Percentiles rank a stretch among this genome's conserved stretches.
These are phyloP conservation scores for Iselma pallidipennis DNA, from an alignment of 2,888 invertebrate genomes.

Conservation along the genomic window DNA sequence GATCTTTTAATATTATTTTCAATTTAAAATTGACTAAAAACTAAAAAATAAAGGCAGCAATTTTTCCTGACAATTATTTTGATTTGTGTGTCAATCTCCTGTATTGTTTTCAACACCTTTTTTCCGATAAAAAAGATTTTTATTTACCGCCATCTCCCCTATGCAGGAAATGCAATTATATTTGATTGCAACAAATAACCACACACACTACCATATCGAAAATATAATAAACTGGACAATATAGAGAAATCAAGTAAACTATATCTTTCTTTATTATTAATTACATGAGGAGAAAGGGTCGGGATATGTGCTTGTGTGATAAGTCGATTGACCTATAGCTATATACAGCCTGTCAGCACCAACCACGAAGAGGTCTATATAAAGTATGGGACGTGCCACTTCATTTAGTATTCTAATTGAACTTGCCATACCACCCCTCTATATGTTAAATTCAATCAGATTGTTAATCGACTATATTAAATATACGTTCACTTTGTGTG, in stretches of 20 bases:
- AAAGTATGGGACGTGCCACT: constrained; percentile 15
- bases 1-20: no score
- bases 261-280: constrained; percentile 24
- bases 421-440: constrained; percentile 19
- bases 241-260: constrained; percentile 40
- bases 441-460: constrained; percentile 31
- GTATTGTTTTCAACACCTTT: no score
- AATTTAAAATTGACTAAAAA: background rate
- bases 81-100: background rate
- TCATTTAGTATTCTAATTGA: constrained; percentile 36
- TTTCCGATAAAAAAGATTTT: background rate
- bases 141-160: background rate
- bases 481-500: constrained; percentile 15
- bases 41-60: background rate
- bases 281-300: background rate
- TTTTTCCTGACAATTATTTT: background rate
- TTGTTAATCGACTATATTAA: constrained; percentile 25
- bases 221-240: constrained; percentile 41
- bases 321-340: background rate
- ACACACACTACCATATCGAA: constrained; percentile 27
- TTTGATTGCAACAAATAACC: constrained; percentile 12
- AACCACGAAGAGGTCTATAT: background rate
- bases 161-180: background rate
- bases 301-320: background rate
- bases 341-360: background rate